Percentiles rank a stretch among this genome's conserved stretches.
Evolutionary conservation across 2,797 vertebrate genomes (phyloP).

Genomic region (Argentina silus): DNA sequence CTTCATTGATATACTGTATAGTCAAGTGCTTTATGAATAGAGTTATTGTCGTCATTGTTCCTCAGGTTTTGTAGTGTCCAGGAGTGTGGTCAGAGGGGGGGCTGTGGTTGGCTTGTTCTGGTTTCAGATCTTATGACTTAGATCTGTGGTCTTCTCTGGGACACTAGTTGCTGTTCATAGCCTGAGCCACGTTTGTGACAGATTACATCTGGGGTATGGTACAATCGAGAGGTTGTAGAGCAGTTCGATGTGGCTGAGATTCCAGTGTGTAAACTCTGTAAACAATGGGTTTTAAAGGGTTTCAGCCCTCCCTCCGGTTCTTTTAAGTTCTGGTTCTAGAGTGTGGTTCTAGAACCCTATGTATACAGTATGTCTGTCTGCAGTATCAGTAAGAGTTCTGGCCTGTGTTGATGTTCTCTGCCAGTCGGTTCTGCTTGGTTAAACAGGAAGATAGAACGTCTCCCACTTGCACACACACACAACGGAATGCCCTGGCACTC

Average conservation of each 20-base stretch:
- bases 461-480: conserved; percentile 15
- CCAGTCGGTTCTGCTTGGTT: conserved; percentile 40
- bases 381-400: conserved; percentile 10
- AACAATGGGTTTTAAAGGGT: too few species aligned
- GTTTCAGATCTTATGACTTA: too few species aligned
- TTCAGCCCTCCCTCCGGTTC: not conserved
- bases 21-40: not conserved
- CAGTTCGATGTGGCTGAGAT: not conserved
- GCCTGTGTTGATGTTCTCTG: conserved; percentile 39
- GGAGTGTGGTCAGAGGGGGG: too few species aligned
- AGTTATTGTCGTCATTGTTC: not conserved
- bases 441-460: conserved; percentile 38
- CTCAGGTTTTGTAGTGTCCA: too few species aligned
- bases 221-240: not conserved
- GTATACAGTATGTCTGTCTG: too few species aligned
- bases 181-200: too few species aligned
- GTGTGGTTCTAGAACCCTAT: not conserved
- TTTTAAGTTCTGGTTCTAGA: not conserved
- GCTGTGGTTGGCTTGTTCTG: too few species aligned
- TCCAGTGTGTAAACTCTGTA: too few species aligned
- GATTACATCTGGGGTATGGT: too few species aligned
- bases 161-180: too few species aligned
- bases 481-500: conserved; percentile 38
- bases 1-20: not conserved
- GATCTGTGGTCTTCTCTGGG: too few species aligned